Base-by-base conservation (phyloP, 2,797 vertebrate genomes). In the Macropus fuliginosus region DNA sequence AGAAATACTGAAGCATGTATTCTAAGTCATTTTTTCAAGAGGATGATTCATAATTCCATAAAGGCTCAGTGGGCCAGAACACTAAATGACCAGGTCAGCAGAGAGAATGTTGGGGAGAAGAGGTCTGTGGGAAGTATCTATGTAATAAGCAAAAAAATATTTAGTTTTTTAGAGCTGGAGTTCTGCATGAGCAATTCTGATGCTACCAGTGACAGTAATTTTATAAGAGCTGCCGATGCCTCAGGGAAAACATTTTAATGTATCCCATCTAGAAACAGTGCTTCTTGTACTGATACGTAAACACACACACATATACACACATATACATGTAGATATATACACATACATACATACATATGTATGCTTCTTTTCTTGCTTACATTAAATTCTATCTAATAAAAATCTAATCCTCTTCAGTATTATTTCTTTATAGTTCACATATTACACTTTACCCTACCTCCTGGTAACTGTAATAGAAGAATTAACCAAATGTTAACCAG, bases 31-130 rank as follows among this genome's bases (percentile, higher is more conserved):
- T 97, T 98, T 62, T 96, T 98, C 92, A 91, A 95, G 96, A 96
- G 96, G 96, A 97, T 97, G 96, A 98, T 98, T 98, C 97, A 96
- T 98, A 98, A 98, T 98, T 98, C 97, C 95, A 97, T 97, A 97
- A 97, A 97, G 95, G 55, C 59, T 93, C 96, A 98, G 97, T 96
- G 93, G 96, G 97, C 96, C 96, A 97, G 96, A 98, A 97, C 95
- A 94, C 90, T 55, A 54, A 95, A 95, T 98, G 97, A 98, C 97
- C 97, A 96, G 97, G 98, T 98, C 98, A 98, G 93, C 92, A 56
- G 94, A 95, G 95, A 95, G 81, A 97, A 96, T 95, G 94, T 94
- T 97, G 89, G 56, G 91, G 95, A 93, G 95, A 95, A 94, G 95
- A 97, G 96, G 97, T 96, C 96, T 97, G 90, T 54, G 91, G 74